phyloP scores from a whole-genome alignment of 2,113 vertebrate species.

The Erythrolamprus reginae region DNA sequence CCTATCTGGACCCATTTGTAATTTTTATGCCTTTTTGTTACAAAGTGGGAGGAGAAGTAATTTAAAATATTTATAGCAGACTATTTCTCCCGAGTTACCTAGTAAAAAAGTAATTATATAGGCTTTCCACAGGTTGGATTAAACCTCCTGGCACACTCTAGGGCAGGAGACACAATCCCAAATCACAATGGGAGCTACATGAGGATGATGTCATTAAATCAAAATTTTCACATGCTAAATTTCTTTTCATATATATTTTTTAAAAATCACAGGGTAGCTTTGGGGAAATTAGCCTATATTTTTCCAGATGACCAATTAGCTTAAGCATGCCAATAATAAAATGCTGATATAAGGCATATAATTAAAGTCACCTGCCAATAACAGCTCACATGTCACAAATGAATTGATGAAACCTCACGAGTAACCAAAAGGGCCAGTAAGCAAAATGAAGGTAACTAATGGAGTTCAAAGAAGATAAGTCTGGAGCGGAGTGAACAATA shows the following conservation, averaged over 20 bases:
- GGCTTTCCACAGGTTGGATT: not conserved
- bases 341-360: not conserved
- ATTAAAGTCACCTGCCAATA: too few species aligned
- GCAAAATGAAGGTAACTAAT: not conserved
- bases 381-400: not conserved
- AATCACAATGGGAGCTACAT: not conserved
- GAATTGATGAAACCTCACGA: not conserved
- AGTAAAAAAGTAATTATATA: not conserved
- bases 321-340: not conserved
- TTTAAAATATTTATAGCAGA: not conserved
- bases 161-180: not conserved
- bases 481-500: not conserved
- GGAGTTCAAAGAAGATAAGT: not conserved
- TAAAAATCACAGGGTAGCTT: not conserved
- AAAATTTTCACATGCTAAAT: not conserved
- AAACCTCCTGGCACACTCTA: not conserved
- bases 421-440: not conserved
- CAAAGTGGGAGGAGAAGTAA: not conserved
- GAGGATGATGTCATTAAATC: not conserved
- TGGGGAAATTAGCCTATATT: not conserved
- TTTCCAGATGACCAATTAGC: not conserved
- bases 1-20: not conserved
- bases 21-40: not conserved
- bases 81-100: not conserved
- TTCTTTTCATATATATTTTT: not conserved